A percentile compares a stretch with the other conserved stretches of the same genome.
phyloP scores from a whole-genome alignment of 2,888 invertebrate genomes.

The Nomada flava region DNA sequence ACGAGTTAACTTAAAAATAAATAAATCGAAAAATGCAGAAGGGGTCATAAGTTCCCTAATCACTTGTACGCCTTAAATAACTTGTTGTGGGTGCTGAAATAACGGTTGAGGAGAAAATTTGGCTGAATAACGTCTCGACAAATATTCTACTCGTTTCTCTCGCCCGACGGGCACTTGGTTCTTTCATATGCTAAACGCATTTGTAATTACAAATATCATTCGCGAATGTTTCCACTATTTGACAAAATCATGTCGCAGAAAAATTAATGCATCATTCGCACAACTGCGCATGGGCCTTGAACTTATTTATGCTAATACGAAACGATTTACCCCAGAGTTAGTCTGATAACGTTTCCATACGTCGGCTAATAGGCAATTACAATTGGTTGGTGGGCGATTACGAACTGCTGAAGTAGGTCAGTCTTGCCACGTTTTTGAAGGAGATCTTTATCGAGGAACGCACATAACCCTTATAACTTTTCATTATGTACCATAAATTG shows the following conservation, averaged over 20 bases:
- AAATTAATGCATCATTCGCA: constrained; percentile 68
- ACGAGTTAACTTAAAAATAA: neutral
- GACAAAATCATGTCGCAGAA: constrained; percentile 60
- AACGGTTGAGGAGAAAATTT: no score
- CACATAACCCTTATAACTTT: constrained; percentile 43
- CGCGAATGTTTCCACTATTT: constrained; percentile 30
- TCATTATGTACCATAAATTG: constrained; percentile 43
- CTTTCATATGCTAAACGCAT: neutral
- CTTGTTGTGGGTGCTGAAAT: neutral
- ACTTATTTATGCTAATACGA: constrained; percentile 77
- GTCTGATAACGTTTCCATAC: constrained; percentile 70
- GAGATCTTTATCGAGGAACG: constrained; percentile 54
- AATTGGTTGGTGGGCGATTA: constrained; percentile 65
- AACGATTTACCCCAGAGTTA: constrained; percentile 70
- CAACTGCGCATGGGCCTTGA: constrained; percentile 75
- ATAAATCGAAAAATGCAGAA: neutral
- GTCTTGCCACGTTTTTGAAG: constrained; percentile 35
- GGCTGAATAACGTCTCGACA: no score
- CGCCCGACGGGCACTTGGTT: neutral
- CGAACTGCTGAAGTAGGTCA: constrained; percentile 59
- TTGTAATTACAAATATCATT: constrained; percentile 33
- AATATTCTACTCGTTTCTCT: neutral
- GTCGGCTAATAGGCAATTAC: constrained; percentile 65
- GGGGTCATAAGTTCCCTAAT: neutral
- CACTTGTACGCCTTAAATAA: neutral